A percentile compares a stretch with the other conserved stretches of the same genome.
Conservation (phyloP, 2,888 invertebrate genomes). For the Amiota minor region DNA sequence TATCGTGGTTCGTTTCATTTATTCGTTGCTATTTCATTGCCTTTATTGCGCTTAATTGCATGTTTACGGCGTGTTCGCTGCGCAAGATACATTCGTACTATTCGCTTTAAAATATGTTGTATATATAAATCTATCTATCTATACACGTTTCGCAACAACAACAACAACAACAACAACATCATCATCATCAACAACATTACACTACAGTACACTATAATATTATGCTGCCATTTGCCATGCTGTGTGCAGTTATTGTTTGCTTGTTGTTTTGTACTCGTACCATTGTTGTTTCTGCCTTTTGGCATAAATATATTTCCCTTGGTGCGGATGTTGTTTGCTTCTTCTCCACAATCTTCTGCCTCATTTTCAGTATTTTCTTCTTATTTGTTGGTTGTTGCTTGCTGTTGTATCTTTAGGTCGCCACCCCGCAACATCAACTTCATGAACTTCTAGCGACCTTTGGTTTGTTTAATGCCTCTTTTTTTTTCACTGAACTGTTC, state of each 20-base stretch:
- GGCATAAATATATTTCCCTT: constrained; percentile 15
- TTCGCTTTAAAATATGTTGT: neutral
- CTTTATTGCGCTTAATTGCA: constrained; percentile 34
- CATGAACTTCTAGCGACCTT: too few species aligned
- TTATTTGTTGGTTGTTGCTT: too few species aligned
- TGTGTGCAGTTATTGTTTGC: constrained; percentile 8
- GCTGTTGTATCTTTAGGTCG: too few species aligned
- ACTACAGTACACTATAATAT: neutral
- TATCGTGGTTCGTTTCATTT: neutral
- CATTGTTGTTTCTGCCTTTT: constrained; percentile 3
- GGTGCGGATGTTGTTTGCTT: neutral
- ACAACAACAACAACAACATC: too few species aligned
- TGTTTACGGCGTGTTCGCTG: constrained; percentile 26
- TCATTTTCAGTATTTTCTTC: too few species aligned
- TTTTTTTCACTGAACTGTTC: too few species aligned
- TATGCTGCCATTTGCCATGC: constrained; percentile 15
- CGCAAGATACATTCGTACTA: neutral
- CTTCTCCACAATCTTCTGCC: too few species aligned
- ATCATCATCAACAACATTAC: too few species aligned
- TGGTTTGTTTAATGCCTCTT: too few species aligned
- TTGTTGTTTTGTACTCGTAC: neutral
- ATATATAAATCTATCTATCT: constrained; percentile 9
- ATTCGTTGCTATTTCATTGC: constrained; percentile 9
- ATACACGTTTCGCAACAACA: constrained; percentile 15
- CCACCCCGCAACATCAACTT: too few species aligned